A percentile compares a stretch with the other conserved stretches of the same genome.
phyloP scores from a whole-genome alignment of 2,113 vertebrate species.

The Dromiciops gliroides region DNA sequence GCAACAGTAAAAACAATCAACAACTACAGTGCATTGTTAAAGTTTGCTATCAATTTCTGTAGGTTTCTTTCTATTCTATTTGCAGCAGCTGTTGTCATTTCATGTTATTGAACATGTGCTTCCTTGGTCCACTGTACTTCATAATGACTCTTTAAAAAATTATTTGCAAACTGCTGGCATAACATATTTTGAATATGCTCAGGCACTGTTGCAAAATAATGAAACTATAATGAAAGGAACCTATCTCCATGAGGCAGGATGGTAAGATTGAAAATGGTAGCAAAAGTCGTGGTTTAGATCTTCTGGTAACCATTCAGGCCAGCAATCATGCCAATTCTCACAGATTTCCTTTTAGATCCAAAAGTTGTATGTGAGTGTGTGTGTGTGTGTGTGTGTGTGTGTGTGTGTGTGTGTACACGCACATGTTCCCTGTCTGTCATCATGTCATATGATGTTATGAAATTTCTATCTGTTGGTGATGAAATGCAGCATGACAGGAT shows the following conservation, averaged over 20 bases:
- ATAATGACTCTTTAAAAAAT: slow-evolving; percentile 72
- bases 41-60: slow-evolving; percentile 78
- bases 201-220: slow-evolving; percentile 28
- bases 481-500: slow-evolving; percentile 83
- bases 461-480: slow-evolving; percentile 80
- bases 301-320: background rate
- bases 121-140: slow-evolving; percentile 52
- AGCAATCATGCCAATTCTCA: slow-evolving; percentile 58
- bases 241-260: slow-evolving; percentile 38
- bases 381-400: slow-evolving; percentile 44
- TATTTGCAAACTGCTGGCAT: slow-evolving; percentile 71
- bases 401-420: slow-evolving; percentile 38
- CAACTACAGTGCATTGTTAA: slow-evolving; percentile 79
- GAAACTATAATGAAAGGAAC: slow-evolving; percentile 34
- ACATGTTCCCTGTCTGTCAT: slow-evolving; percentile 75
- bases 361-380: slow-evolving; percentile 41
- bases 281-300: background rate
- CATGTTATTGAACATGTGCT: slow-evolving; percentile 64
- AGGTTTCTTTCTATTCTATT: slow-evolving; percentile 79
- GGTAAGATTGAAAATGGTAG: background rate
- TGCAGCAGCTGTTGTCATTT: slow-evolving; percentile 74
- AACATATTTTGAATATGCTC: slow-evolving; percentile 30
- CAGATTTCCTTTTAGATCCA: slow-evolving; percentile 50
- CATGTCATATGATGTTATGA: slow-evolving; percentile 82
- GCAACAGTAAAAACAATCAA: slow-evolving; percentile 61